A percentile compares a stretch with the other conserved stretches of the same genome.
phyloP scores from a whole-genome alignment of 2,888 invertebrate species.

The Scaptomyza caliginosa region DNA sequence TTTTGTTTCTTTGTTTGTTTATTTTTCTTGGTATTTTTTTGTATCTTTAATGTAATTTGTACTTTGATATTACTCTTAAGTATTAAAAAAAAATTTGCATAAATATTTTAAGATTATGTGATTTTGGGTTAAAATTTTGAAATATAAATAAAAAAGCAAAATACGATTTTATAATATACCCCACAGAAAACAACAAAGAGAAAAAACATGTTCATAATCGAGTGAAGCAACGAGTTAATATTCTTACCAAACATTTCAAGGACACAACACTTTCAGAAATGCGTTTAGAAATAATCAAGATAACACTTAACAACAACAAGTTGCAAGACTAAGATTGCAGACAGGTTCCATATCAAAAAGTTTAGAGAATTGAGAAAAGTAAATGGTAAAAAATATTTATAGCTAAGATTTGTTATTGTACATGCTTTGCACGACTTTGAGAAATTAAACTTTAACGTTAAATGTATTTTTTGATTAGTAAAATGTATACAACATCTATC shows the following conservation, averaged over 20 bases:
- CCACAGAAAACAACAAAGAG: constrained; percentile 4
- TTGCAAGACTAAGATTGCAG: constrained; percentile 1
- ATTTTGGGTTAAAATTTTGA: constrained; percentile 22
- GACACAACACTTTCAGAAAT: constrained; percentile 6
- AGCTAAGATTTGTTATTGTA: background rate
- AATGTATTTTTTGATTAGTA: too few relatives aligned
- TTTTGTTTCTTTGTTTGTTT: constrained; percentile 45
- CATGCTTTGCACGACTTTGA: background rate
- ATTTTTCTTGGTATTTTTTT: constrained; percentile 36
- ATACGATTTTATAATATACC: constrained; percentile 1
- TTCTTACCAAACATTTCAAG: constrained; percentile 20
- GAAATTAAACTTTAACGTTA: too few relatives aligned
- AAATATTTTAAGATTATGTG: constrained; percentile 35
- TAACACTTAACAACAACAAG: constrained; percentile 16
- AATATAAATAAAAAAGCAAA: constrained; percentile 14
- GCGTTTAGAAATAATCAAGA: background rate
- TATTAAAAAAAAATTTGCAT: constrained; percentile 52
- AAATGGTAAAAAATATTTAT: constrained; percentile 20
- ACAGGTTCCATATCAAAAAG: constrained; percentile 3
- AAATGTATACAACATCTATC: background rate
- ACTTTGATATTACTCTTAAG: constrained; percentile 56
- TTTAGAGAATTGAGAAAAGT: too few relatives aligned
- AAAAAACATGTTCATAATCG: background rate
- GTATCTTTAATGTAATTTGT: constrained; percentile 24
- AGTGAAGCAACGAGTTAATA: constrained; percentile 38